Percentiles rank a stretch among this genome's conserved stretches.
Conservation (phyloP, 2,113 vertebrate genomes). For the Myrmecobius fasciatus region DNA sequence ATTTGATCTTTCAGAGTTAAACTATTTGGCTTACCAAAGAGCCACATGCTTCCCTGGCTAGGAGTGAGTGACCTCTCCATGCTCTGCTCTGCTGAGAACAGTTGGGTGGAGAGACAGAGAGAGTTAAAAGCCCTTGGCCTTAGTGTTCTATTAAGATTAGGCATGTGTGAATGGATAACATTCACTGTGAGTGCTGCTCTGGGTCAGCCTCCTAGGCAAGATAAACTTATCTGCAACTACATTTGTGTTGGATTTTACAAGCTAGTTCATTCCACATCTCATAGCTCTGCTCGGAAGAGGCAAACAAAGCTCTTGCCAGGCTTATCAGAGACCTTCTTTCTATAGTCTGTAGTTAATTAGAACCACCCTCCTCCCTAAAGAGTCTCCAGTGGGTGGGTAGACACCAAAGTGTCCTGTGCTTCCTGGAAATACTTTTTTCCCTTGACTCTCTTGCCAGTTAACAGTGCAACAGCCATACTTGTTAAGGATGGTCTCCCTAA, state of each 20-base stretch:
- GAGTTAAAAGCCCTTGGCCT: neutral
- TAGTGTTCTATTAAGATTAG: constrained; percentile 49
- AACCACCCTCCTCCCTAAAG: neutral
- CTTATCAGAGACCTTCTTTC: neutral
- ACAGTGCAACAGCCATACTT: neutral
- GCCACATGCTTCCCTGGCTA: constrained; percentile 22
- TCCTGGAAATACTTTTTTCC: constrained; percentile 38
- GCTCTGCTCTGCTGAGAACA: neutral
- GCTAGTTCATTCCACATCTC: neutral
- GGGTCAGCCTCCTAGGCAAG: neutral
- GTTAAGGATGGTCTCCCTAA: neutral
- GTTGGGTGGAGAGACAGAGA: neutral
- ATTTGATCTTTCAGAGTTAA: constrained; percentile 11
- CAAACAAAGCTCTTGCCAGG: neutral
- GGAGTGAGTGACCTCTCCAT: neutral
- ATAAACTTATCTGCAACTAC: neutral
- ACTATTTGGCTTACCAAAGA: constrained; percentile 5
- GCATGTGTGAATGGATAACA: neutral
- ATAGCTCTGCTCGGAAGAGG: neutral
- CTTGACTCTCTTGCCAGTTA: neutral
- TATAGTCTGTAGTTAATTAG: neutral
- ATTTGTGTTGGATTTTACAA: neutral
- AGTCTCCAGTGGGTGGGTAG: neutral
- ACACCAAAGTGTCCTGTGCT: neutral
- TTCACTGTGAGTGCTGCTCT: fast-evolving